A percentile compares a stretch with the other conserved stretches of the same genome.
phyloP scores from a whole-genome alignment of 2,888 invertebrate genomes.

The Argynnis bischoffii region DNA sequence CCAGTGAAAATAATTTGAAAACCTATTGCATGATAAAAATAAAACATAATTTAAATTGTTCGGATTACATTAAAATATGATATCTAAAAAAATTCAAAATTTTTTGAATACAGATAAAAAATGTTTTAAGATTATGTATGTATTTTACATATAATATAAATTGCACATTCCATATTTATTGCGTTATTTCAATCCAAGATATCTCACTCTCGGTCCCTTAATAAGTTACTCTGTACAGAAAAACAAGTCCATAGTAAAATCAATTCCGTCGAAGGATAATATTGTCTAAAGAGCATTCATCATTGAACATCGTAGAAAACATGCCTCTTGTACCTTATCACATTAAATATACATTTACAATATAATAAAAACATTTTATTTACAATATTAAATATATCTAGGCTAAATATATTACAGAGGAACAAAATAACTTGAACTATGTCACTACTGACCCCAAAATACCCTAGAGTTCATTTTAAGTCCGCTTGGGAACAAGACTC shows the following conservation, averaged over 20 bases:
- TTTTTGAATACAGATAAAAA: not conserved
- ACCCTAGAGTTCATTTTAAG: constrained; percentile 59
- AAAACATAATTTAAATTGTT: not conserved
- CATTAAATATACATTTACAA: constrained; percentile 71
- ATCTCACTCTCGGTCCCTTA: constrained; percentile 40
- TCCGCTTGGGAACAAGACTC: constrained; percentile 67
- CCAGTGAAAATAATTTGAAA: constrained; percentile 46
- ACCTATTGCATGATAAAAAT: not conserved
- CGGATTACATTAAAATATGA: not conserved
- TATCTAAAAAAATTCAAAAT: not conserved
- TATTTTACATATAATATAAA: constrained; percentile 41
- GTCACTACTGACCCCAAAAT: constrained; percentile 68
- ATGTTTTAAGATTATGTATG: constrained; percentile 36
- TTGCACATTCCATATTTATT: constrained; percentile 64
- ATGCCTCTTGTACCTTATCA: constrained; percentile 58
- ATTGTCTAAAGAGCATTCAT: constrained; percentile 39
- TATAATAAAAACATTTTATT: constrained; percentile 78
- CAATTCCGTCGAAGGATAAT: constrained; percentile 44
- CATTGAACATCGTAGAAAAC: constrained; percentile 63
- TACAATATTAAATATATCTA: constrained; percentile 75
- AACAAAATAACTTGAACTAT: constrained; percentile 78
- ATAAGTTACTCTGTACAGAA: constrained; percentile 29
- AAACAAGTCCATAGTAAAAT: constrained; percentile 32
- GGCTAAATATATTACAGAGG: constrained; percentile 76
- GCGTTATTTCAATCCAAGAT: constrained; percentile 46